Evolutionary conservation across 2,113 vertebrate species (phyloP).

Genomic region (Ictalurus furcatus): DNA sequence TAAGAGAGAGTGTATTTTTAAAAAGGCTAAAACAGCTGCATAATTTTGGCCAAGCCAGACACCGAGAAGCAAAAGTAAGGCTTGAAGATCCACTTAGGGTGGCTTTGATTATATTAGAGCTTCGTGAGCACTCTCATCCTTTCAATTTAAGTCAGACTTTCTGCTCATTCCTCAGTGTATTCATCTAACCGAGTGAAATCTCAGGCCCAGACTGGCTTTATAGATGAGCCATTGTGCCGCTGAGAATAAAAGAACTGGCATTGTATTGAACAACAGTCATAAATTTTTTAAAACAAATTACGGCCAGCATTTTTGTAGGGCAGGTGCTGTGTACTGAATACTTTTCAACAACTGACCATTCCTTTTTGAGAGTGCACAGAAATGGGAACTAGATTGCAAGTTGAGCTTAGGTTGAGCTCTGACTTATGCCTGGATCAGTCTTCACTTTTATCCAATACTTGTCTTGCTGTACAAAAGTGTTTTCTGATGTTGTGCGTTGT

Average conservation of each 20-base stretch:
- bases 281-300: neutral
- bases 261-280: neutral
- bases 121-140: slow-evolving; percentile 62
- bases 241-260: neutral
- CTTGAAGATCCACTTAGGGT: slow-evolving; percentile 73
- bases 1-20: slow-evolving; percentile 26
- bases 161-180: slow-evolving; percentile 68
- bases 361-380: neutral
- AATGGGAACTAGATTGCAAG: neutral
- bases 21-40: slow-evolving; percentile 60
- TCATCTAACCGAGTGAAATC: slow-evolving; percentile 58
- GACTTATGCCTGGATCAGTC: neutral
- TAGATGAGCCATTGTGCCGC: slow-evolving; percentile 8
- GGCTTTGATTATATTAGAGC: slow-evolving; percentile 75
- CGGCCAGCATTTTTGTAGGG: neutral
- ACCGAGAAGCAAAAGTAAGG: slow-evolving; percentile 69
- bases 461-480: neutral
- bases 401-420: neutral
- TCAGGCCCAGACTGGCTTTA: slow-evolving; percentile 1
- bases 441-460: neutral
- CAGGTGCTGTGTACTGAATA: neutral
- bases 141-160: slow-evolving; percentile 69
- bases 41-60: slow-evolving; percentile 69
- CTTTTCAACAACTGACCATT: neutral
- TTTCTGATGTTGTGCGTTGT: neutral